Evolutionary conservation across 2,797 vertebrate genomes (phyloP).

Genomic region (Poecilia picta): DNA sequence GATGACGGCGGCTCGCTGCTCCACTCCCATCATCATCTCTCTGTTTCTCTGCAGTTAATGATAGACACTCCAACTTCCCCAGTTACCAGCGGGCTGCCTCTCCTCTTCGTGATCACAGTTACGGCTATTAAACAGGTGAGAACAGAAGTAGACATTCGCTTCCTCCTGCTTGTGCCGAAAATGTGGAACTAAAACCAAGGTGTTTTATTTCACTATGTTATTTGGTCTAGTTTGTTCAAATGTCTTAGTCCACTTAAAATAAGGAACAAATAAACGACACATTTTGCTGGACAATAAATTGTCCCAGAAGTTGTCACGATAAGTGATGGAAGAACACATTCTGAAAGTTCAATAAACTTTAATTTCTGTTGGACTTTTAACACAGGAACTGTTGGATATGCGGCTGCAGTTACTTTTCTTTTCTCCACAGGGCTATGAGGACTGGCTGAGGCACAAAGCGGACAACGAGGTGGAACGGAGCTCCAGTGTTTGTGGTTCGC

Average conservation of each 20-base stretch:
- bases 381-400: no score
- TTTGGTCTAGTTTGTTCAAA: no score
- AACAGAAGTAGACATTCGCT: conserved; percentile 9
- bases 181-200: conserved; percentile 32
- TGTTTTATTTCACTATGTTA: background rate
- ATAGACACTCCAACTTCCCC: conserved; percentile 99
- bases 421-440: conserved; percentile 90
- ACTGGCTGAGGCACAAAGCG: conserved; percentile 97
- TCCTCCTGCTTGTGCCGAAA: conserved; percentile 31
- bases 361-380: no score
- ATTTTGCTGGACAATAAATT: no score
- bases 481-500: conserved; percentile 96
- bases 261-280: no score
- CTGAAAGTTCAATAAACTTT: no score
- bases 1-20: background rate
- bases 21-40: background rate
- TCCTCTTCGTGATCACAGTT: conserved; percentile 99
- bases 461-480: conserved; percentile 98
- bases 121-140: conserved; percentile 99
- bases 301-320: no score
- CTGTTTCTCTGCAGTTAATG: conserved; percentile 88
- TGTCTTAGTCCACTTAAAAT: no score
- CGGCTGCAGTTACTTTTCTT: background rate
- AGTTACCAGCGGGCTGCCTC: conserved; percentile 96
- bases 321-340: no score